phyloP scores from a whole-genome alignment of 2,797 vertebrate genomes.

The Pangasius krempfi region DNA sequence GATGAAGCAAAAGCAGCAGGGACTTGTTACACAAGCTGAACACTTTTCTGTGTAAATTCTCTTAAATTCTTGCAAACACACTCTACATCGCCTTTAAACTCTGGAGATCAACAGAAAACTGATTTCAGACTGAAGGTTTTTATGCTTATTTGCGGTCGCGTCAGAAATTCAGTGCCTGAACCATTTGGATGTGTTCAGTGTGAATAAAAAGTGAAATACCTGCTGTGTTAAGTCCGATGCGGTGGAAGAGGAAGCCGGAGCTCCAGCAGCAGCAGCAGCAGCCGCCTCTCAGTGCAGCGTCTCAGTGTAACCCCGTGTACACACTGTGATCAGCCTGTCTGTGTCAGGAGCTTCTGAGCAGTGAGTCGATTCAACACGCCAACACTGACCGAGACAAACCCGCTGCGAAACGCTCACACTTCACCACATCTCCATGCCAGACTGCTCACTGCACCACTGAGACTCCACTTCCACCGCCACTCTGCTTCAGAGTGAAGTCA shows the following conservation, averaged over 20 bases:
- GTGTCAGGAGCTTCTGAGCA: neutral
- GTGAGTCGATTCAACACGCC: neutral
- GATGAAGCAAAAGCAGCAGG: neutral
- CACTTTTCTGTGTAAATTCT: conserved; percentile 4
- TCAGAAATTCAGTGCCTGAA: neutral
- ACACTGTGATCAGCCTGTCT: neutral
- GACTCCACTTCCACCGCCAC: neutral
- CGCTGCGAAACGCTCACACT: neutral
- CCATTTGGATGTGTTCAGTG: neutral
- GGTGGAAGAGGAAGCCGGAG: neutral
- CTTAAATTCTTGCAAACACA: too few relatives aligned
- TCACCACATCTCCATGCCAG: too few relatives aligned
- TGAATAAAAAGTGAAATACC: conserved; percentile 11
- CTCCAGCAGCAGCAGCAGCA: neutral
- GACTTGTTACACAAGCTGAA: neutral
- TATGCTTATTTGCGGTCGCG: neutral
- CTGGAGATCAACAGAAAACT: neutral
- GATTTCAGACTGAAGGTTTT: neutral
- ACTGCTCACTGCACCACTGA: neutral
- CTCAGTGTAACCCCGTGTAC: neutral
- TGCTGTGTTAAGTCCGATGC: neutral
- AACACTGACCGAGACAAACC: neutral
- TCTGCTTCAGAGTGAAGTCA: neutral
- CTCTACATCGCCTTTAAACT: neutral
- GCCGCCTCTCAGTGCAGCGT: too few relatives aligned